Evolutionary conservation across 2,113 vertebrate species (phyloP), one percentile per base, ranked within the genome.

Genomic region (Mesocricetus auratus): DNA sequence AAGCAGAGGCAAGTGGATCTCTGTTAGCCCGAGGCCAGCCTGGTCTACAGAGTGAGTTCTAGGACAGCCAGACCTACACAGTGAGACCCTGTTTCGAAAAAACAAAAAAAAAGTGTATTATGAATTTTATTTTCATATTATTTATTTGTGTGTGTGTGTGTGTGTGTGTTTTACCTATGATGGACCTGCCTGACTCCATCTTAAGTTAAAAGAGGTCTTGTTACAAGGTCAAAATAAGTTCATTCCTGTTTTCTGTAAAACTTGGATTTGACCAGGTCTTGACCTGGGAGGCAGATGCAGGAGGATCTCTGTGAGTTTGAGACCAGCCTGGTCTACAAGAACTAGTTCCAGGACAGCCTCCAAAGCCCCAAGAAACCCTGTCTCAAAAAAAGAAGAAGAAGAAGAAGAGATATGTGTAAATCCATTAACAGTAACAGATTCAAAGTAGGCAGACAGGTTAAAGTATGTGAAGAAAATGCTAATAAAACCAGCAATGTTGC

Each of bases 391-490:
- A n/a, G n/a, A n/a, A n/a, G n/a, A n/a, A 92, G 62, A 95, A 95
- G 78, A 95, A 94, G 15, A 94, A 96, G 56, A 92, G 64, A 79
- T 75, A 33, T 50, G 79, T 93, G 36, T 96, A 94, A 95, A 96
- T 81, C 11, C 73, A 97, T 69, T 92, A 94, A 94, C 5, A 95
- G 36, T 68, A 95, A 93, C 62, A 94, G 66, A 7, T 82, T 89
- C 92, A 93, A 94, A 91, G 56, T 74, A 91, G 73, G 82, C 94
- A 89, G 53, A 69, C 62, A 69, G 50, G 42, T 56, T 95, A 90
- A 94, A 33, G 17, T 78, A 24, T 69, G 89, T 62, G 73, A 93
- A 42, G 74, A 93, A 94, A 97, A 94, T 16, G n/a, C 69, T 94
- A 85, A 85, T 90, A 78, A 86, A 85, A 95, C 68, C 62, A 86